Evolutionary conservation across 2,888 invertebrate species (phyloP).

Genomic region (Tiphia femorata): DNA sequence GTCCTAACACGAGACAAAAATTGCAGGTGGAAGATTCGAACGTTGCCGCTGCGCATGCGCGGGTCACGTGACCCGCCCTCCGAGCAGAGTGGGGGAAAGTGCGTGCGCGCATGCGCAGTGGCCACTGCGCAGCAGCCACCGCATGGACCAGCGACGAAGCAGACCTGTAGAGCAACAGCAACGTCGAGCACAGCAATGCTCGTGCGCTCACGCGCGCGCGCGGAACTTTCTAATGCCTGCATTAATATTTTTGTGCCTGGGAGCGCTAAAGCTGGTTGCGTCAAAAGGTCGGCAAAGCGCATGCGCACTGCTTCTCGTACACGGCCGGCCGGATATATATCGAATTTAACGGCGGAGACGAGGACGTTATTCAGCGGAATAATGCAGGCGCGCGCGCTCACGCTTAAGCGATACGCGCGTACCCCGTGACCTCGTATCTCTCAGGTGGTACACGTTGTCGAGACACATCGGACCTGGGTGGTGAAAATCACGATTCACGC

Average conservation of each 20-base stretch:
- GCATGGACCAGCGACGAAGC: conserved; percentile 24
- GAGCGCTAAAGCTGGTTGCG: conserved; percentile 51
- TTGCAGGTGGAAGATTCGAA: too few species aligned
- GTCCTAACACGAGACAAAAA: too few species aligned
- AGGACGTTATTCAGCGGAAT: conserved; percentile 30
- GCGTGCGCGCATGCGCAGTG: conserved; percentile 2
- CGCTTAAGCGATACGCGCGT: neutral
- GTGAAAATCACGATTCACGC: too few species aligned
- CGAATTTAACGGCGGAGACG: conserved; percentile 29
- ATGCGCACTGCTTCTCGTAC: conserved; percentile 37
- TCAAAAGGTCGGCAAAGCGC: conserved; percentile 53
- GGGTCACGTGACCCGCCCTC: neutral
- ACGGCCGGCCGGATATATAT: conserved; percentile 19
- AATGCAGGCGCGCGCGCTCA: conserved; percentile 11
- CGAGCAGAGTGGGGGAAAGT: neutral
- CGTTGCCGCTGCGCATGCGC: too few species aligned
- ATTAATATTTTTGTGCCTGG: conserved; percentile 54
- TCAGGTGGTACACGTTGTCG: too few species aligned
- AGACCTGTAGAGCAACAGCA: conserved; percentile 25
- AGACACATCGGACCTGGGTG: too few species aligned
- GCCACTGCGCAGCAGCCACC: neutral
- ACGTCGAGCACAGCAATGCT: neutral
- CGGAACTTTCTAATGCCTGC: conserved; percentile 57
- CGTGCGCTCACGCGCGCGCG: conserved; percentile 28
- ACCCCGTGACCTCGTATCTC: conserved; percentile 14